Evolutionary conservation across 2,797 vertebrate genomes (phyloP), one percentile per base, ranked within the genome.

Genomic region (Naso thynnoides): DNA sequence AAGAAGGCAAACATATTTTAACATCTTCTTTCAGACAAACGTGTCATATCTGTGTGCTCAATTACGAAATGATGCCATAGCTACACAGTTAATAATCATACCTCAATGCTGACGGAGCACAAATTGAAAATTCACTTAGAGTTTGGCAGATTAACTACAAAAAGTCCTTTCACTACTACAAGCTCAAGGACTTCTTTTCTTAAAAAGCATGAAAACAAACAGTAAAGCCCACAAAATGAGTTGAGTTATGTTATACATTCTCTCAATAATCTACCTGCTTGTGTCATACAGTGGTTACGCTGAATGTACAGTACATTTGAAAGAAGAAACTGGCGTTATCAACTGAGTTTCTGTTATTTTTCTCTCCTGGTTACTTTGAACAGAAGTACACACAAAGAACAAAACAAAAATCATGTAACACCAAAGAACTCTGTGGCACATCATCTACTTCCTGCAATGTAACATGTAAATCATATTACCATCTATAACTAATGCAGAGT

Each of bases 221-320:
- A 36, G n/a, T 55, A 36, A 73, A 79, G 41, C 38, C 56, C 56
- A 26, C 26, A 45, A 70, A 57, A 64, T 57, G 49, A 78, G 63
- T n/a, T 27, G 39, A 48, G 59, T 53, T 29, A 73, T 69, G 79
- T 63, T 74, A 16, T 66, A 78, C 82, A 68, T 88, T 81, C 78
- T 79, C 73, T 84, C 73, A 76, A 71, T 77, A 69, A 85, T 87
- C 86, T 88, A 89, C 80, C 82, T 81, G 88, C 69, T 77, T 69
- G 75, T 82, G 74, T 81, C 24, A 69, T 77, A 68, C 29, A 36
- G 81, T 82, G 78, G 61, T 62, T 72, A 79, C 69, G 67, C 56
- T 14, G 36, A 79, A 85, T 79, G 72, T 78, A 84, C 68, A 83
- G 79, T 69, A 75, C 70, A 56, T 67, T 33, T 58, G 67, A 70